Percentiles rank a stretch among this genome's conserved stretches.
Evolutionary conservation across 2,888 invertebrate species (phyloP).

Genomic region (Lagria hirta): DNA sequence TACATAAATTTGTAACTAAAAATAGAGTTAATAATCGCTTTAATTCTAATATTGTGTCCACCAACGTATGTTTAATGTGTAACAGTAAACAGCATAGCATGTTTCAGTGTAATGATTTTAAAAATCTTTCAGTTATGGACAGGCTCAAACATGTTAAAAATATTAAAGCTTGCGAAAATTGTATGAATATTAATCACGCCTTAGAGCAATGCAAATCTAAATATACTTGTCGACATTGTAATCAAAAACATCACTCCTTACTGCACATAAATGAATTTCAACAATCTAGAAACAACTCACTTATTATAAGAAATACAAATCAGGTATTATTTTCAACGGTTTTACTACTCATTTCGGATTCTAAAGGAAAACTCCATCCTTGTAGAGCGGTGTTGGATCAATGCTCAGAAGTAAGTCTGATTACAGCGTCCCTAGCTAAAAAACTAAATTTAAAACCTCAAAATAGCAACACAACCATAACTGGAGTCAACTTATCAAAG

Average conservation of each 20-base stretch:
- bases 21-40: too few relatives aligned
- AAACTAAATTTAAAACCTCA: not conserved
- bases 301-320: not conserved
- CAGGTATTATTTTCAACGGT: not conserved
- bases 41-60: too few relatives aligned
- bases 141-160: conserved; percentile 11
- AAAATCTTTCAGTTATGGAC: not conserved
- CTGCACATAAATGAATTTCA: not conserved
- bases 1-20: conserved; percentile 3
- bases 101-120: conserved; percentile 15
- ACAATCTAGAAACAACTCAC: not conserved
- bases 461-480: conserved; percentile 6
- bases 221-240: not conserved
- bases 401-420: conserved; percentile 20
- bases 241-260: not conserved
- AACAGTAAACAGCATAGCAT: conserved; percentile 16
- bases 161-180: conserved; percentile 18
- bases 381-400: conserved; percentile 16
- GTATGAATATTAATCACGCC: conserved; percentile 1
- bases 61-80: too few relatives aligned
- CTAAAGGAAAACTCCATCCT: not conserved
- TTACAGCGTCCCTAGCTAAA: conserved; percentile 8
- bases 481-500: conserved; percentile 9
- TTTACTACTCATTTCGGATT: not conserved
- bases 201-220: not conserved